Evolutionary conservation across 2,888 invertebrate species (phyloP).

Genomic region (Erpobdella octoculata): DNA sequence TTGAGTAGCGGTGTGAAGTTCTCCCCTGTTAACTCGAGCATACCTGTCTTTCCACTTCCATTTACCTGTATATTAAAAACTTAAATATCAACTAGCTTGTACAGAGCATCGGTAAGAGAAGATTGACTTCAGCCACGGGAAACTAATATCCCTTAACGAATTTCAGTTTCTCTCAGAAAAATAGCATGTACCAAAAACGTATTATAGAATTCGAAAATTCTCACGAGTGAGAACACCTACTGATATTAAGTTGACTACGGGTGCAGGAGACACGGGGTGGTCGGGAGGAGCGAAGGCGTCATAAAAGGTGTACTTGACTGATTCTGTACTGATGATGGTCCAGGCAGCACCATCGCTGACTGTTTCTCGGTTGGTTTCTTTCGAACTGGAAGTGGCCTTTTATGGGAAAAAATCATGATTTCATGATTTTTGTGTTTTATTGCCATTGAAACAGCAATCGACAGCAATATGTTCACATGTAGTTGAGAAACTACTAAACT

Average conservation of each 20-base stretch:
- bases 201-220: too few species aligned
- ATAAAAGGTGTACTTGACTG: conserved; percentile 96
- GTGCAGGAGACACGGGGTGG: conserved; percentile 92
- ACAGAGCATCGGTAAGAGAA: too few species aligned
- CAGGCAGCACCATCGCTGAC: conserved; percentile 99
- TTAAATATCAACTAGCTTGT: too few species aligned
- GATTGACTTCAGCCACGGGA: too few species aligned
- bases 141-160: too few species aligned
- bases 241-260: conserved; percentile 85
- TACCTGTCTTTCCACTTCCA: conserved; percentile 93
- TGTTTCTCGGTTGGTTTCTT: conserved; percentile 95
- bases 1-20: conserved; percentile 90
- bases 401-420: not conserved
- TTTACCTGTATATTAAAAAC: conserved; percentile 60
- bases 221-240: conserved; percentile 56
- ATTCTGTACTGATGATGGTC: conserved; percentile 99
- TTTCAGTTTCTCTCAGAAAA: too few species aligned
- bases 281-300: conserved; percentile 96
- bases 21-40: conserved; percentile 89
- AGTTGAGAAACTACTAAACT: too few species aligned
- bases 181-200: too few species aligned
- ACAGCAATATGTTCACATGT: not conserved
- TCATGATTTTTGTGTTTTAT: not conserved
- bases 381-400: conserved; percentile 88
- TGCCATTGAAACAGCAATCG: not conserved